phyloP scores from a whole-genome alignment of 2,797 vertebrate genomes.

The Synaphobranchus kaupii region DNA sequence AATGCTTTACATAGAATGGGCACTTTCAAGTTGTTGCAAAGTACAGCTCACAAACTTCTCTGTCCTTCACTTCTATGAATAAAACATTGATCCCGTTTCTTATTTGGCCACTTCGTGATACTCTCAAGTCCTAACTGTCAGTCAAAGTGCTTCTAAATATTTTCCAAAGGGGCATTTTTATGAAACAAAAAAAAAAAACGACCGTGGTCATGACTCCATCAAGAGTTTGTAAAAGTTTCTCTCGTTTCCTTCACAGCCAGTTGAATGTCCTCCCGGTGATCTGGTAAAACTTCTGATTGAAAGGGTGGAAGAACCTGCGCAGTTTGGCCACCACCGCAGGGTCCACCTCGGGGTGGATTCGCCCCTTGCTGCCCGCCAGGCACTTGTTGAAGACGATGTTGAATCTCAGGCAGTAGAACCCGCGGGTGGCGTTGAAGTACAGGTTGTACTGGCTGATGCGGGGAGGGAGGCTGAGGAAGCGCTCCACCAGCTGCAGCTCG shows the following conservation, averaged over 20 bases:
- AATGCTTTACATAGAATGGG: constrained; percentile 43
- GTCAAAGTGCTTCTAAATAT: constrained; percentile 81
- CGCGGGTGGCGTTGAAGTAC: constrained; percentile 94
- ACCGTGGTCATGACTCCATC: constrained; percentile 33
- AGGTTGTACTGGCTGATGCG: constrained; percentile 93
- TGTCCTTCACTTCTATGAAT: constrained; percentile 46
- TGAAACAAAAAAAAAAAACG: constrained; percentile 28
- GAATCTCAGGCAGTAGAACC: constrained; percentile 95
- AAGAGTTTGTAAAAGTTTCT: constrained; percentile 59
- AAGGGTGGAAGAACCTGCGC: constrained; percentile 92
- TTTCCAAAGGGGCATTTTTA: constrained; percentile 32
- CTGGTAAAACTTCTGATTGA: constrained; percentile 98
- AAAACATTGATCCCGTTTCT: constrained; percentile 56
- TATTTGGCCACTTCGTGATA: constrained; percentile 86
- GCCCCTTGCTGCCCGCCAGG: constrained; percentile 97
- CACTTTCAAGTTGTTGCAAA: constrained; percentile 47
- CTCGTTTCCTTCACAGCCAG: constrained; percentile 79
- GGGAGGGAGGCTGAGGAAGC: constrained; percentile 89
- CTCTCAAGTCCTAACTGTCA: constrained; percentile 68
- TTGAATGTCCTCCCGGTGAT: constrained; percentile 94
- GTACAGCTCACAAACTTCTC: constrained; percentile 44
- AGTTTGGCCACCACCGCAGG: constrained; percentile 87
- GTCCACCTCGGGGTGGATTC: constrained; percentile 91
- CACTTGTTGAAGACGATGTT: constrained; percentile 96
- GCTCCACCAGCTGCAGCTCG: constrained; percentile 91